These are phyloP conservation scores for Napeogenes inachia DNA, from an alignment of 2,888 invertebrate species.

Conservation along the genomic window DNA sequence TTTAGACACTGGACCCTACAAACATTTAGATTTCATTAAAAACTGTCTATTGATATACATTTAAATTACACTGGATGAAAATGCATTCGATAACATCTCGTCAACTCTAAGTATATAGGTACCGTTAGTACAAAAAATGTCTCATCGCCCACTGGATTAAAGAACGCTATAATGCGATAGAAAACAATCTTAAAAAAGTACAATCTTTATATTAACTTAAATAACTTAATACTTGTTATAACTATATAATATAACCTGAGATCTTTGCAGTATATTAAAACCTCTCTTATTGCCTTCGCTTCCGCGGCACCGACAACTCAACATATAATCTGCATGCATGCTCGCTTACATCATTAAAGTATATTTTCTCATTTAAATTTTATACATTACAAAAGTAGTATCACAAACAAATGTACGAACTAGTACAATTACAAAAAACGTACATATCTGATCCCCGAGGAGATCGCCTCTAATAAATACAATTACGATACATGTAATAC, in stretches of 20 bases:
- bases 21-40: slow-evolving; percentile 75
- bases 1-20: slow-evolving; percentile 77
- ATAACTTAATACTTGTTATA: slow-evolving; percentile 78
- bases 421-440: slow-evolving; percentile 74
- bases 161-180: slow-evolving; percentile 51
- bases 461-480: slow-evolving; percentile 73
- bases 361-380: slow-evolving; percentile 69
- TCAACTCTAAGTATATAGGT: slow-evolving; percentile 48
- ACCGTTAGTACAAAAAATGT: slow-evolving; percentile 52
- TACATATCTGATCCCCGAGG: slow-evolving; percentile 58
- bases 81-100: slow-evolving; percentile 60
- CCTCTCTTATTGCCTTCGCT: slow-evolving; percentile 52
- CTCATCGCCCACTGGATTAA: slow-evolving; percentile 57
- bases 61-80: slow-evolving; percentile 72
- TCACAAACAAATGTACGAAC: slow-evolving; percentile 79
- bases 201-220: slow-evolving; percentile 75
- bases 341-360: slow-evolving; percentile 68
- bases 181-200: slow-evolving; percentile 74
- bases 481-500: slow-evolving; percentile 68
- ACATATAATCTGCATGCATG: slow-evolving; percentile 56
- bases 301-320: slow-evolving; percentile 49
- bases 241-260: slow-evolving; percentile 76
- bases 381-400: slow-evolving; percentile 78
- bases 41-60: slow-evolving; percentile 73
- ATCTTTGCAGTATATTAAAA: slow-evolving; percentile 64